These are phyloP conservation scores for Trichoplusia ni DNA, from an alignment of 1,140 invertebrate species.

Conservation along the genomic window DNA sequence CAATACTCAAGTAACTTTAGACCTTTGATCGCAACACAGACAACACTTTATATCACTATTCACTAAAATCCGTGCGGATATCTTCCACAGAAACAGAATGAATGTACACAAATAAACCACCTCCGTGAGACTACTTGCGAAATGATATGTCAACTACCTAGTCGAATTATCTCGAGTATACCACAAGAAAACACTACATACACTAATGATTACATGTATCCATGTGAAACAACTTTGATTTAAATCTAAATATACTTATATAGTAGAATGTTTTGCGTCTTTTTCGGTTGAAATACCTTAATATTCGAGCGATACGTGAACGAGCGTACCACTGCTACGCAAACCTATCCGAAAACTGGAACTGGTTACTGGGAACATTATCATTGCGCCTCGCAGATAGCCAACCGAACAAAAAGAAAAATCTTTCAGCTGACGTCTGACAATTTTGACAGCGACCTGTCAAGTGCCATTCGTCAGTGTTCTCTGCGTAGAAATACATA, in stretches of 20 bases:
- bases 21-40: conserved; percentile 13
- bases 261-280: conserved; percentile 14
- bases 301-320: conserved; percentile 14
- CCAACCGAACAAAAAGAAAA: conserved; percentile 26
- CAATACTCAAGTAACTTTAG: conserved; percentile 30
- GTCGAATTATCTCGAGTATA: conserved; percentile 41
- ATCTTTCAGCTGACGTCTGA: conserved; percentile 29
- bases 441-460: conserved; percentile 1
- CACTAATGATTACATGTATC: neutral
- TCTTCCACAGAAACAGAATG: conserved; percentile 47
- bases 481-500: neutral
- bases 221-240: neutral
- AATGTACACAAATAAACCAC: conserved; percentile 65
- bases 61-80: conserved; percentile 38
- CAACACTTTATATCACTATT: conserved; percentile 27
- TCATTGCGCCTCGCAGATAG: no score
- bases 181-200: conserved; percentile 1
- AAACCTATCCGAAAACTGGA: conserved; percentile 49
- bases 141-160: conserved; percentile 64
- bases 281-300: conserved; percentile 11
- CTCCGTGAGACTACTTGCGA: conserved; percentile 64
- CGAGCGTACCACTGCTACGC: conserved; percentile 32
- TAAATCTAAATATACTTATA: neutral
- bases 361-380: no score
- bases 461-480: neutral